Base-by-base conservation (phyloP, 2,797 vertebrate species). In the Sternotherus odoratus region DNA sequence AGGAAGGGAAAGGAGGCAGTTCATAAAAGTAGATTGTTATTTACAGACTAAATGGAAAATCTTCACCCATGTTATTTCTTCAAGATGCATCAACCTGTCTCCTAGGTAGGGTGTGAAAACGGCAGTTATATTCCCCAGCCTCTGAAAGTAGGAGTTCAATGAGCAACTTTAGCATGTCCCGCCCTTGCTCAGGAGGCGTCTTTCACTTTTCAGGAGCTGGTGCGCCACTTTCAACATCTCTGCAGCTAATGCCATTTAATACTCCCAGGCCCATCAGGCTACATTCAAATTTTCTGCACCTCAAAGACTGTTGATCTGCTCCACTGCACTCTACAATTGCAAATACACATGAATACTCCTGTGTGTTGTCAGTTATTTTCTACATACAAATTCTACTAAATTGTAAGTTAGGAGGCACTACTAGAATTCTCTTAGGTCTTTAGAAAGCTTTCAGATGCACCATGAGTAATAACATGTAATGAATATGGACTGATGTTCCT, bases 361-460 rank as follows among this genome's bases (percentile, higher is more conserved):
- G 69, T 94, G 91, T 95, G 82, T 84, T 95, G 8, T 85, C 93
- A 95, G 83, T 96, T 97, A 94, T 94, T 96, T 97, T 97, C 95
- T 93, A 93, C 86, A 87, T 19, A 92, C 85, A 97, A 95, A 95
- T 96, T 87, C 88, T 89, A 72, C 91, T 92, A 95, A 95, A 95
- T 48, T 94, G 87, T 92, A 91, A 97, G 92, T 96, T 92, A 96
- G 85, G 87, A 97, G 93, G 89, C 46, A 95, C 92, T 92, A 66
- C 92, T 95, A 94, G 93, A 97, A 97, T 97, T 96, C 94, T 95
- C 93, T 53, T 49, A 90, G 83, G 96, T 96, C 96, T 97, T 96
- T 94, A 95, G 95, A 96, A 97, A 97, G 97, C 96, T 96, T 97
- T 98, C 94, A 97, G 95, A 89, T 36, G 56, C 66, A 95, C 79